phyloP scores from a whole-genome alignment of 2,888 invertebrate species.

The Apantesis nais region DNA sequence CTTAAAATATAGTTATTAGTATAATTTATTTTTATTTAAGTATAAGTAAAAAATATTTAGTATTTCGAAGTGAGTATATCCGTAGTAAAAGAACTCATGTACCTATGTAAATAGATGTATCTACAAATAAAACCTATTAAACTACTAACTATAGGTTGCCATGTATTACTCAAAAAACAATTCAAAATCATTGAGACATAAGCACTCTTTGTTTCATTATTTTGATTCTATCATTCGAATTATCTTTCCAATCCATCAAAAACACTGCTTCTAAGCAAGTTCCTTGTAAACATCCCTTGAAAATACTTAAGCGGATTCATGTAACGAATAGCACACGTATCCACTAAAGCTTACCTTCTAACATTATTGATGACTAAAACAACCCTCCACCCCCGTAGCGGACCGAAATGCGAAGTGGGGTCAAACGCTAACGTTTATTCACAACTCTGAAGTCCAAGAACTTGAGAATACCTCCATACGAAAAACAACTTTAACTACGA shows the following conservation, averaged over 20 bases:
- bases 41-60: not conserved
- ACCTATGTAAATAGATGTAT: not conserved
- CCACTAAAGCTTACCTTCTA: conserved; percentile 76
- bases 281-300: conserved; percentile 6
- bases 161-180: not conserved
- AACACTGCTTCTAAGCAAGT: not conserved
- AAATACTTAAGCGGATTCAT: conserved; percentile 28
- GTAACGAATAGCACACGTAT: conserved; percentile 63
- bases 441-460: conserved; percentile 48
- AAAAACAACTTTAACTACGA: conserved; percentile 32
- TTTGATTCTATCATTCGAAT: not conserved
- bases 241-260: not conserved
- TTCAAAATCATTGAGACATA: not conserved
- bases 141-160: not conserved
- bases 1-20: no score
- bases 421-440: conserved; percentile 78
- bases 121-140: not conserved
- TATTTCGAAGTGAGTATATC: not conserved
- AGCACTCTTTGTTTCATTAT: not conserved
- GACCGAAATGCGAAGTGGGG: conserved; percentile 81
- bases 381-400: conserved; percentile 64
- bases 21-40: not conserved
- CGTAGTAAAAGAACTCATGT: not conserved
- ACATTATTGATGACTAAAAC: conserved; percentile 84
- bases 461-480: conserved; percentile 18